Conservation (phyloP, 2,888 invertebrate genomes). For the Hydraecia micacea region DNA sequence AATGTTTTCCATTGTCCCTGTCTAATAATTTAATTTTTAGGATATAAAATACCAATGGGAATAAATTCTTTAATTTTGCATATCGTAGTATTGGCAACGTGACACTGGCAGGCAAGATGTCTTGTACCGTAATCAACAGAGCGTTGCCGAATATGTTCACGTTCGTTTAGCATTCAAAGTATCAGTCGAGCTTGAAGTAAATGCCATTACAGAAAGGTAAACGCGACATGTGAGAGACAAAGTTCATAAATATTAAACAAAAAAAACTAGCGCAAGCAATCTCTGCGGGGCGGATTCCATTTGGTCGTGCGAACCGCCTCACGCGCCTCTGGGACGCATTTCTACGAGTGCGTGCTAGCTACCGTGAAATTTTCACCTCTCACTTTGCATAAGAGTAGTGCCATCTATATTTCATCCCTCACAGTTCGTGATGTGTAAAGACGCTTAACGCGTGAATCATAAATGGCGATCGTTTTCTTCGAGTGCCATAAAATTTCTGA, state of each 20-base stretch:
- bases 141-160: conserved; percentile 74
- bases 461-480: conserved; percentile 84
- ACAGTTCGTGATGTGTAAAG: conserved; percentile 81
- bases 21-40: conserved; percentile 78
- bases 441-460: conserved; percentile 86
- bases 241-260: conserved; percentile 88
- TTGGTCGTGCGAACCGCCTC: conserved; percentile 77
- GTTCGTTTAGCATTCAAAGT: conserved; percentile 82
- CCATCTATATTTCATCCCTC: conserved; percentile 85
- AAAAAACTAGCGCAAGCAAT: conserved; percentile 86
- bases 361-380: conserved; percentile 84
- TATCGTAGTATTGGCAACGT: conserved; percentile 26
- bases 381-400: conserved; percentile 85
- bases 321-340: conserved; percentile 81
- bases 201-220: conserved; percentile 84
- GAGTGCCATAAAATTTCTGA: conserved; percentile 78
- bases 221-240: conserved; percentile 80
- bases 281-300: conserved; percentile 84
- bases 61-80: conserved; percentile 56
- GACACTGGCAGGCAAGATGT: conserved; percentile 35
- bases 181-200: conserved; percentile 81
- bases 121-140: conserved; percentile 71
- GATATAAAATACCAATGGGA: conserved; percentile 63
- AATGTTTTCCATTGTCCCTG: conserved; percentile 83
- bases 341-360: conserved; percentile 79